Base-by-base conservation (phyloP, 2,797 vertebrate species). In the Falco concolor region DNA sequence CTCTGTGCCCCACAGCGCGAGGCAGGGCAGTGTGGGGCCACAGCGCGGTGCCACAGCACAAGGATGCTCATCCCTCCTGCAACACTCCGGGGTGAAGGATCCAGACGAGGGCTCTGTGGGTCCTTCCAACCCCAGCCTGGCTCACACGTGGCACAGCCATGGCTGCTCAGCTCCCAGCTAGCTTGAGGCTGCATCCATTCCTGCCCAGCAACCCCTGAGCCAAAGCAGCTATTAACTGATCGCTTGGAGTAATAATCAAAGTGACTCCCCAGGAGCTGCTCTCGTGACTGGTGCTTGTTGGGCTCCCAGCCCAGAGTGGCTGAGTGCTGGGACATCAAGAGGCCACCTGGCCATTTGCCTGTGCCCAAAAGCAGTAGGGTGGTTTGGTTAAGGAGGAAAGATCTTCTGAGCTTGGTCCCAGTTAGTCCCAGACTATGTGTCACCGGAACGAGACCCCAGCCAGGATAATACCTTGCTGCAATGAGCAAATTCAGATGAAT, bases 11-110 rank as follows among this genome's bases (percentile, higher is more conserved):
- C 3, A 1, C 0, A 13, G 28, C 0, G 1, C 24, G 22, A 42
- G n/a, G 50, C 22, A 0, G 16, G 16, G 49, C 1, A 1, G n/a
- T 10, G 56, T 36, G n/a, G 30, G 28, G 36, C 25, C n/a, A 24
- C 1, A 2, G 27, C 6, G 17, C 0, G 4, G 53, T 54, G 47
- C 60, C 1, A 0, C 36, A 67, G 36, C 3, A 4, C 23, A 28
- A 61, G 54, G n/a, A 61, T 45, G 24, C 67, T 79, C 1, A 1
- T 44, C 50, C 50, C 9, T 52, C 25, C 68, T 57, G 61, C 56
- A 60, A 59, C 38, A 70, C 18, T 28, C 27, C 0, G 2, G 61
- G 63, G 24, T 24, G 28, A 59, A 23, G 45, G 36, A 69, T 28
- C 17, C 69, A 57, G n/a, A 18, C 3, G 2, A 65, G 40, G 38